These are phyloP conservation scores for Halichoerus grypus DNA, from an alignment of 2,113 vertebrate genomes.

Conservation along the genomic window DNA sequence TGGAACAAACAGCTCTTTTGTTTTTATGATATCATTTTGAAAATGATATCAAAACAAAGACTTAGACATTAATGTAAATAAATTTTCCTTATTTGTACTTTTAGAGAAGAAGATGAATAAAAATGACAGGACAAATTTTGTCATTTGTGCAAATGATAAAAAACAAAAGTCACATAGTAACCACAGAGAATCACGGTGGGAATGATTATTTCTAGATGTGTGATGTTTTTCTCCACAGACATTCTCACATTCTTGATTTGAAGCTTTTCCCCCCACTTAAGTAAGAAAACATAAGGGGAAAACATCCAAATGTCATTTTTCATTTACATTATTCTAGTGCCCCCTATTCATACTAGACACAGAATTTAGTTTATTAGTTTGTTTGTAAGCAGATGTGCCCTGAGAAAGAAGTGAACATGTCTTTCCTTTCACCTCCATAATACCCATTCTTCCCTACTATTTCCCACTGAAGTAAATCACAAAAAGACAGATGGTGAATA, in stretches of 20 bases:
- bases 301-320: not conserved
- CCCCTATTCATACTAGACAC: not conserved
- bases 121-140: not conserved
- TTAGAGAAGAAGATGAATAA: not conserved
- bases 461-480: not conserved
- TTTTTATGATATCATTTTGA: not conserved
- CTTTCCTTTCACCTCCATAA: not conserved
- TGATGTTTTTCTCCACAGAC: not conserved
- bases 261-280: not conserved
- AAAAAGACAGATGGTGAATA: not conserved
- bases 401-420: not conserved
- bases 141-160: not conserved
- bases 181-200: not conserved
- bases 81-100: not conserved
- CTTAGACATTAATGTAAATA: not conserved
- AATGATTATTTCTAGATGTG: not conserved
- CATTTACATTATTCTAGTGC: not conserved
- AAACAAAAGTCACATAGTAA: not conserved
- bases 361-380: not conserved
- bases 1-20: not conserved
- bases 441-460: not conserved
- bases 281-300: not conserved
- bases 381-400: not conserved
- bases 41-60: not conserved
- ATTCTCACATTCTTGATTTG: not conserved